Conservation (phyloP, 2,113 vertebrate genomes). For the Nanorana parkeri region DNA sequence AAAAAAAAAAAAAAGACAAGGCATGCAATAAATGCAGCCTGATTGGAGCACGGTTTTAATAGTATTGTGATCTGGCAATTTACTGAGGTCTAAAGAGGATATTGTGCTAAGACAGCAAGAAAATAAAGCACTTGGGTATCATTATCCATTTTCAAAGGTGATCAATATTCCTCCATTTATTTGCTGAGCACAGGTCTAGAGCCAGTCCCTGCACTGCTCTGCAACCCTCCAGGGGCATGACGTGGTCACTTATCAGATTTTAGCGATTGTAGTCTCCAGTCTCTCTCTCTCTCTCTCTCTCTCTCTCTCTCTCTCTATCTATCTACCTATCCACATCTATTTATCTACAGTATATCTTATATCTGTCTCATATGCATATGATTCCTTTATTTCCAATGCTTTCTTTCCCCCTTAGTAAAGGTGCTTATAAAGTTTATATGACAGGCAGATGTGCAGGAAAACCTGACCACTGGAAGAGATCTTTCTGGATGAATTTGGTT, state of each 20-base stretch:
- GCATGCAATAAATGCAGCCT: neutral
- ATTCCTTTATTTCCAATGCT: too few relatives aligned
- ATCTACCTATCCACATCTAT: slow-evolving; percentile 12
- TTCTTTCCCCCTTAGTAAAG: too few relatives aligned
- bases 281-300: neutral
- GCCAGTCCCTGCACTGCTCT: neutral
- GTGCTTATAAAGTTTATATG: too few relatives aligned
- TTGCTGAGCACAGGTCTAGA: slow-evolving; percentile 7
- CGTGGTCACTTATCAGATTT: too few relatives aligned
- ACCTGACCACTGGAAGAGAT: too few relatives aligned
- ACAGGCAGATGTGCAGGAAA: too few relatives aligned
- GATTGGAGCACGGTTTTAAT: slow-evolving; percentile 6
- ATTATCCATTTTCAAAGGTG: slow-evolving; percentile 30
- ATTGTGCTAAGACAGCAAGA: slow-evolving; percentile 36
- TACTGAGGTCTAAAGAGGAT: slow-evolving; percentile 12
- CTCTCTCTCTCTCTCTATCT: slow-evolving; percentile 11
- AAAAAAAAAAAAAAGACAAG: neutral
- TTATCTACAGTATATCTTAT: neutral
- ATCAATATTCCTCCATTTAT: slow-evolving; percentile 38
- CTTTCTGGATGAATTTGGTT: too few relatives aligned
- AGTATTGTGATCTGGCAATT: slow-evolving; percentile 1
- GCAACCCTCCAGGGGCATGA: neutral
- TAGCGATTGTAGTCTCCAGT: too few relatives aligned
- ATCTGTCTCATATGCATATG: neutral
- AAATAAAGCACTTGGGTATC: slow-evolving; percentile 17